Evolutionary conservation across 2,888 invertebrate species (phyloP), one percentile per base, ranked within the genome.

Genomic region (Vanessa cardui): DNA sequence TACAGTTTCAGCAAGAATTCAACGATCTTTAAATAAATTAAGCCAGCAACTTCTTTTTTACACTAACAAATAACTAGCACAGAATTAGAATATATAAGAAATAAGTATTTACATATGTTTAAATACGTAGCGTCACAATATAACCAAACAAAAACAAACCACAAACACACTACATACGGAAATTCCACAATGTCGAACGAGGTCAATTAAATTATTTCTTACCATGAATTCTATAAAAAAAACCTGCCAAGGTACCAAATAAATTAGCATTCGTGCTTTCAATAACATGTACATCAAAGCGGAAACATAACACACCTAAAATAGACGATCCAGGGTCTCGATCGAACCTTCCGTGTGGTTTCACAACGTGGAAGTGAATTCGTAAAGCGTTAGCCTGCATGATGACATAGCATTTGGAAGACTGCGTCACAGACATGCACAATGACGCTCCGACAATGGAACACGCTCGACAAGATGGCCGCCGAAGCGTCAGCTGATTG

Each of bases 381-480:
- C 66, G 70, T 20, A 67, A 69, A 72, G 68, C 73, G 69, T 72
- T 66, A 72, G 74, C 66, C 77, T 77, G 74, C 74, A 78, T 88
- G 90, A 89, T 90, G 90, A 88, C 90, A 87, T 88, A 86, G 82
- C 81, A 82, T 87, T 83, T 83, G 81, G 80, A 84, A 86, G 80
- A 83, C 83, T 79, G 85, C 91, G 90, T 90, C 89, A 90, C 82
- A 78, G 77, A 79, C 82, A 77, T 77, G 81, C 82, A 86, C 84
- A 86, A 86, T 91, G 92, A 92, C 92, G 91, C 88, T 80, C 80
- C 86, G 79, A 86, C 83, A 85, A 85, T 83, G 80, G 81, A 82
- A 78, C 86, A 86, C 88, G 85, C 86, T 87, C 82, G 79, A 85
- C 87, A 92, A 92, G 88, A 92, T 92, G 92, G 92, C 92, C 81